Percentiles rank a stretch among this genome's conserved stretches.
Evolutionary conservation across 2,888 invertebrate genomes (phyloP).

Genomic region (Sphaerophoria taeniata): DNA sequence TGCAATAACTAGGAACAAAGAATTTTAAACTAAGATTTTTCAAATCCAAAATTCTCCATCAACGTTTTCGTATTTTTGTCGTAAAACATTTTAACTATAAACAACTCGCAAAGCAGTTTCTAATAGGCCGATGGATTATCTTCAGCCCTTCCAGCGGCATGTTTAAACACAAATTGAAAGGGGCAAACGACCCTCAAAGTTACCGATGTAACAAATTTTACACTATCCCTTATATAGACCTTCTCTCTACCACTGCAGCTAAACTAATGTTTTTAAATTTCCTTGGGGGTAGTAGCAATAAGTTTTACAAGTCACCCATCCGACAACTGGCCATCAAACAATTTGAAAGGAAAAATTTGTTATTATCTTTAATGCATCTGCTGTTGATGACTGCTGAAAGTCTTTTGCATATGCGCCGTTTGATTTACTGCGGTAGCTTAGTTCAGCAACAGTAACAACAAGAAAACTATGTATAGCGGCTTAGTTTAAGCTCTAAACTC

Average conservation of each 20-base stretch:
- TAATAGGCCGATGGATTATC: too few species aligned
- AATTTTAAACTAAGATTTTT: too few species aligned
- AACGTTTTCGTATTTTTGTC: too few species aligned
- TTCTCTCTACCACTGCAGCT: neutral
- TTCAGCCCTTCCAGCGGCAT: too few species aligned
- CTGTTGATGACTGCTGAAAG: neutral
- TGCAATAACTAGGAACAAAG: too few species aligned
- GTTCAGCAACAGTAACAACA: slow-evolving; percentile 2
- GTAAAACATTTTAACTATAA: too few species aligned
- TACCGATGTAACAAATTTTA: too few species aligned
- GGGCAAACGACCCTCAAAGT: too few species aligned
- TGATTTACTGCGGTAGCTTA: slow-evolving; percentile 25
- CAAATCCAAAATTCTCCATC: too few species aligned
- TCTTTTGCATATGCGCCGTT: slow-evolving; percentile 19
- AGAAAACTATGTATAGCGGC: neutral
- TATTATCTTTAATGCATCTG: neutral
- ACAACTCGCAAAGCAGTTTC: too few species aligned
- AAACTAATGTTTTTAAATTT: too few species aligned
- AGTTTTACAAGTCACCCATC: slow-evolving; percentile 24
- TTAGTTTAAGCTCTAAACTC: neutral
- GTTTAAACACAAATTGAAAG: too few species aligned
- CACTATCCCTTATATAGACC: neutral
- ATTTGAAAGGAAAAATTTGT: slow-evolving; percentile 37
- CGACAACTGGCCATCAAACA: slow-evolving; percentile 12
- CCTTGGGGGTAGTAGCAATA: slow-evolving; percentile 17